Evolutionary conservation across 2,113 vertebrate species (phyloP).

Genomic region (Rhinolophus sinicus): DNA sequence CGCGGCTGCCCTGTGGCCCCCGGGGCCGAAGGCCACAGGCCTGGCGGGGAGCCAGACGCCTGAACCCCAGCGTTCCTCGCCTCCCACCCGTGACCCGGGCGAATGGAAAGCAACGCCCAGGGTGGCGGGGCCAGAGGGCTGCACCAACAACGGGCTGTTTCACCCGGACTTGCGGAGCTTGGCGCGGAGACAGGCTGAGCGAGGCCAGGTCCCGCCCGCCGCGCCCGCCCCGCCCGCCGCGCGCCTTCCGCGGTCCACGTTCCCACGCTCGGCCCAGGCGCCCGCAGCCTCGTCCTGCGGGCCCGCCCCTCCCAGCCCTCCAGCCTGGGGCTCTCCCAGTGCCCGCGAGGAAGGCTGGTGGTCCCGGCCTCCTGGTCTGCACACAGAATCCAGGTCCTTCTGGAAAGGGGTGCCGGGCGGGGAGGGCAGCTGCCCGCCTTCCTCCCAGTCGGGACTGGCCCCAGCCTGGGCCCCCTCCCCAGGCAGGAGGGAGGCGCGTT

Average conservation of each 20-base stretch:
- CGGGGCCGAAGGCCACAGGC: conserved; percentile 30
- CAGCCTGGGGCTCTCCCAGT: fast-evolving
- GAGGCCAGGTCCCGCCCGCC: background rate
- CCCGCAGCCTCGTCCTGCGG: background rate
- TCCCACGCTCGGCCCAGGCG: background rate
- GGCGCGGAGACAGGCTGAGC: background rate
- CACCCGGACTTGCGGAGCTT: background rate
- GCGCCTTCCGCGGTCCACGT: background rate
- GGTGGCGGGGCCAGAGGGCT: conserved; percentile 34
- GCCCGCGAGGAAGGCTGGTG: background rate
- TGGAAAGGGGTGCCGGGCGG: background rate
- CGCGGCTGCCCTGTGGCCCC: conserved; percentile 41
- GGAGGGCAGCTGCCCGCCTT: background rate
- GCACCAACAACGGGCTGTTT: background rate
- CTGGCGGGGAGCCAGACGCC: conserved; percentile 36
- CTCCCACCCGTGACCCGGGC: conserved; percentile 53
- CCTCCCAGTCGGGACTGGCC: background rate
- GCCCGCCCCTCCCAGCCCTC: background rate
- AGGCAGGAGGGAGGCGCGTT: fast-evolving
- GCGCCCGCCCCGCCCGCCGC: background rate
- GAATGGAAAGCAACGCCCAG: conserved; percentile 25
- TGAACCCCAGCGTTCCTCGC: conserved; percentile 54
- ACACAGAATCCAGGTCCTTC: background rate
- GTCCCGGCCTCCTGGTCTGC: background rate
- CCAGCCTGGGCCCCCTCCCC: background rate